phyloP scores from a whole-genome alignment of 2,113 vertebrate species.

The Thalassarche chlororhynchos region DNA sequence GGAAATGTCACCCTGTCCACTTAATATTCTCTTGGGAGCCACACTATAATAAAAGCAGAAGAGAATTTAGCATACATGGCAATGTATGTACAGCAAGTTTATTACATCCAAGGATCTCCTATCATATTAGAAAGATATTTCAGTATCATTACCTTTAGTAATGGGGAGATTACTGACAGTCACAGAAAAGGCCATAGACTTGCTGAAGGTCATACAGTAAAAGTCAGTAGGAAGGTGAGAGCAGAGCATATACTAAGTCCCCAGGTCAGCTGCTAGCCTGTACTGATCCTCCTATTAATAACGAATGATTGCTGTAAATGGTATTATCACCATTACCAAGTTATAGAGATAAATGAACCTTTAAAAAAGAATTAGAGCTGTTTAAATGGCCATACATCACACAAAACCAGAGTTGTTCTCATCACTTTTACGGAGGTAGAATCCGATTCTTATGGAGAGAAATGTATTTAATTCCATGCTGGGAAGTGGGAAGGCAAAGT shows the following conservation, averaged over 20 bases:
- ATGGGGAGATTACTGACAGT: background rate
- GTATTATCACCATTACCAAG: background rate
- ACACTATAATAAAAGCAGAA: background rate
- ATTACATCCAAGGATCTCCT: background rate
- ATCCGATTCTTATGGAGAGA: background rate
- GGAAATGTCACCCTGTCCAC: constrained; percentile 32
- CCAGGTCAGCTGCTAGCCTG: background rate
- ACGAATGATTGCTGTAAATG: background rate
- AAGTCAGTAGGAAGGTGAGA: background rate
- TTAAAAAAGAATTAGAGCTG: background rate
- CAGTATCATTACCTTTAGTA: background rate
- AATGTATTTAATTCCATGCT: background rate
- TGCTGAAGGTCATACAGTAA: background rate
- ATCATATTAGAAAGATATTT: background rate
- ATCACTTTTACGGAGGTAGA: background rate
- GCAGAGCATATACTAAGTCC: background rate
- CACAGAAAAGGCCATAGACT: background rate
- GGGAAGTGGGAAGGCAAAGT: background rate
- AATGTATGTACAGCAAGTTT: background rate
- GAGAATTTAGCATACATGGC: background rate
- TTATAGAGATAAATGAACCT: background rate
- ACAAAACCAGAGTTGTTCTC: background rate
- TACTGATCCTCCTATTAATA: background rate
- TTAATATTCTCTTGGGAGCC: background rate
- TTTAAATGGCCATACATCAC: background rate